Evolutionary conservation across 1,140 invertebrate genomes (phyloP).

Genomic region (Trachymyrmex cornetzi): DNA sequence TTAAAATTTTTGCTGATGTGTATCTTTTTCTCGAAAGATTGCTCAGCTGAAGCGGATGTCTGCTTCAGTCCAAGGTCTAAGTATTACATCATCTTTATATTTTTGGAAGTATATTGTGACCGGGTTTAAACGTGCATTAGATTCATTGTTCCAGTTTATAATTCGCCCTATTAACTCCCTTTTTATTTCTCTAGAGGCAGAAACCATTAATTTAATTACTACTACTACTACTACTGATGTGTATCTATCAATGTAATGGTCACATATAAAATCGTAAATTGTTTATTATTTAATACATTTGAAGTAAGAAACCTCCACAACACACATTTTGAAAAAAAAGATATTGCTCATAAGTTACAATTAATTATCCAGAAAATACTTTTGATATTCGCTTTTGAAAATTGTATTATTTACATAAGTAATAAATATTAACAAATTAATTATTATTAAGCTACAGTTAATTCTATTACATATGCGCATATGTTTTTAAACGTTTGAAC

Average conservation of each 20-base stretch:
- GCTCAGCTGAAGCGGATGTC: too few relatives aligned
- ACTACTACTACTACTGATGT: too few relatives aligned
- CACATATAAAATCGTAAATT: background rate
- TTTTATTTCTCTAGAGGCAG: too few relatives aligned
- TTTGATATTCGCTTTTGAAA: background rate
- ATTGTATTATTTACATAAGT: background rate
- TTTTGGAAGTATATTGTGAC: too few relatives aligned
- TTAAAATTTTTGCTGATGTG: too few relatives aligned
- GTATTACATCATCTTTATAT: too few relatives aligned
- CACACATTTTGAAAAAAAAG: background rate
- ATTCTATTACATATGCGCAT: background rate
- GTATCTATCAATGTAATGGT: background rate
- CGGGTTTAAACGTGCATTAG: too few relatives aligned
- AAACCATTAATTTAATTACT: background rate
- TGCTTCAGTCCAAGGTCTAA: too few relatives aligned
- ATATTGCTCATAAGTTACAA: background rate
- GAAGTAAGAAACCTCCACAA: background rate
- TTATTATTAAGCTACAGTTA: background rate
- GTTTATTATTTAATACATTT: conserved; percentile 21
- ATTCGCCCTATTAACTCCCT: too few relatives aligned
- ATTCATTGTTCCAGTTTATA: too few relatives aligned
- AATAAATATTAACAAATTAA: background rate
- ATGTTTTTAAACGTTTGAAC: background rate
- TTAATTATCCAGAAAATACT: conserved; percentile 13
- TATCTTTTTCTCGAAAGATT: too few relatives aligned